Base-by-base conservation (phyloP, 2,888 invertebrate genomes). In the Chaetogeoica ovagalla region DNA sequence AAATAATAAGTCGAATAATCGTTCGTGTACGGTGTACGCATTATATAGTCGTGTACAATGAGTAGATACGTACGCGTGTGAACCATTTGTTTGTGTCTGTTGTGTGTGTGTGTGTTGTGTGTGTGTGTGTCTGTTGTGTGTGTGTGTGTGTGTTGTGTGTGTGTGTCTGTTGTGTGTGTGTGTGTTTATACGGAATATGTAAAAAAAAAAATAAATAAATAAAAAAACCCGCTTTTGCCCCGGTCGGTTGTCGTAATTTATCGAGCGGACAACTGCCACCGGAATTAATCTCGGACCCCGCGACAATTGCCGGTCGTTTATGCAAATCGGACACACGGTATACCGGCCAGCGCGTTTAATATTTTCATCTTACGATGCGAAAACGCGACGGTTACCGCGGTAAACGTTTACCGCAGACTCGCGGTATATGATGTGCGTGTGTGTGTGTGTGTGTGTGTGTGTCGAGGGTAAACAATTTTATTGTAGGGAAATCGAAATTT, bases 211-310 rank as follows among this genome's bases (percentile, higher is more conserved):
- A n/a, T n/a, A n/a, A n/a, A n/a, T n/a, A n/a, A n/a, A n/a, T n/a
- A n/a, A n/a, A n/a, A 77, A 70, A 43, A 43, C 2, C 70, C 63
- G 62, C 77, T 70, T 69, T 77, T 63, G 55, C 77, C 70, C 69
- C 68, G 70, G 70, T 39, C 70, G 77, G 30, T 30, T 4, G 77
- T 77, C 70, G 70, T 77, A 77, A 77, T 77, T 77, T 77, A 77
- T 77, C 77, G 77, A 77, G 63, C 77, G 77, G 77, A 79, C 77
- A 71, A 79, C 77, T 79, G 77, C 77, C 77, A 79, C 77, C 77
- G 77, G 77, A 79, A 79, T 79, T 79, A 71, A 79, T 79, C 77
- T 79, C 23, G 70, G 77, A 62, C 70, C 70, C 77, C 77, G 77
- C 77, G 77, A 79, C 70, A 70, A 77, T 77, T 77, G 76, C 76